Base-by-base conservation (phyloP, 92 coral and sea anemone genomes). In the Heliopora coerulea region DNA sequence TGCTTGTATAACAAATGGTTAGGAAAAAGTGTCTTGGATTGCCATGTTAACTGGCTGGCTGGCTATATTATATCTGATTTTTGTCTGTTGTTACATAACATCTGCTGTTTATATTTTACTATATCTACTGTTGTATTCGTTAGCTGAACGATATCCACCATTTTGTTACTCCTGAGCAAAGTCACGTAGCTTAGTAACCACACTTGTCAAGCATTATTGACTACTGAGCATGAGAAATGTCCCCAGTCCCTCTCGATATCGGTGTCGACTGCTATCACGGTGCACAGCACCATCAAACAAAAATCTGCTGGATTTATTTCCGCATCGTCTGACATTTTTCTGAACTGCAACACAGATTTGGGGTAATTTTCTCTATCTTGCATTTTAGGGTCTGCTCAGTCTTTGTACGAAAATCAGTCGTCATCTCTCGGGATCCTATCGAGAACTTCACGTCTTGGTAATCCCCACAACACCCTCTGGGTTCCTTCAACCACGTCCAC, bases 381-480 rank as follows among this genome's bases (percentile, higher is more conserved):
- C 58, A 17, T 50, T 68, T 50, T 28, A 68, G 75, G 59, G 21
- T 68, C 75, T 30, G 25, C 75, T 68, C 75, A 68, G n/a, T 59
- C 75, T 21, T 50, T 48, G 15, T 68, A 68, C 40, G 75, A 68
- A 25, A 18, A 24, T 46, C 59, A 68, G 31, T 20, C 75, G 8
- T 29, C 75, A 14, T 44, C 75, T 49, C 75, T 68, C 59, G 34
- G 59, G 24, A 28, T 46, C 23, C 60, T 68, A 4, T 68, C 75
- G 14, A 26, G 59, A 18, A 11, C 75, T 11, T 49, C 75, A 9
- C 75, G 58, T 23, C 58, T 50, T 5, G 7, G 75, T 37, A 40
- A 48, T 27, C 75, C 75, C 32, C 75, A 68, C 54, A 50, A 21
- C 33, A 19, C 75, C 24, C 75, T 68, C 19, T 68, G 75, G 75